Base-by-base conservation (phyloP, 2,113 vertebrate species). In the Nipponia nippon region DNA sequence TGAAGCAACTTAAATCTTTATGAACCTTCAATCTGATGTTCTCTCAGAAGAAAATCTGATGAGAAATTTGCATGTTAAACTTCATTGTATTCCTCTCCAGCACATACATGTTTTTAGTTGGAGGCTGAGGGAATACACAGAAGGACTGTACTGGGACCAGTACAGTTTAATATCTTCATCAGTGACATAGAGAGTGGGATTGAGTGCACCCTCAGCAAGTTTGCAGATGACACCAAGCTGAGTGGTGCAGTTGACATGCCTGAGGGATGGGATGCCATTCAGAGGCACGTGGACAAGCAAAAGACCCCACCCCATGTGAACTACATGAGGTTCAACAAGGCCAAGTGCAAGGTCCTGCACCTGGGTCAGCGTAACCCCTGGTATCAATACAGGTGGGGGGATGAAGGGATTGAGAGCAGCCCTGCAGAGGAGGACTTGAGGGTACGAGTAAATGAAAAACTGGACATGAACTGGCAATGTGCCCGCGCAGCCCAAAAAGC, bases 311-410 rank as follows among this genome's bases (percentile, higher is more conserved):
- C 58, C 15, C 3, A 3, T 49, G 21, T 15, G 27, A 78, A 50
- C 10, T 4, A 32, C 56, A 32, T 18, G 15, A 66, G 40, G 38
- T 44, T 55, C 19, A 8, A 52, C 18, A 42, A 49, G 26, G 26
- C 10, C 34, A 77, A 65, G 15, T 30, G 9, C 8, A 77, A 30
- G 44, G 26, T 61, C 44, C 44, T 30, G 26, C 56, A 30, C 19
- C 6, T 23, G 8, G 8, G 11, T 10, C 2, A 1, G 20, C 32
- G 56, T 25, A 49, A 49, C 6, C 11, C 44, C 34, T 0, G 0
- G 8, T 38, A 61, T 38, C 25, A 36, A 23, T 16, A 77, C 8
- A 77, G 44, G 19, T 34, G 29, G 44, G 19, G 56, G 18, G 19
- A 30, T 36, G 26, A 77, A 22, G 19, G 19, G 27, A 15, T 50